Base-by-base conservation (phyloP, 2,888 invertebrate genomes). In the Nomada ruficornis region DNA sequence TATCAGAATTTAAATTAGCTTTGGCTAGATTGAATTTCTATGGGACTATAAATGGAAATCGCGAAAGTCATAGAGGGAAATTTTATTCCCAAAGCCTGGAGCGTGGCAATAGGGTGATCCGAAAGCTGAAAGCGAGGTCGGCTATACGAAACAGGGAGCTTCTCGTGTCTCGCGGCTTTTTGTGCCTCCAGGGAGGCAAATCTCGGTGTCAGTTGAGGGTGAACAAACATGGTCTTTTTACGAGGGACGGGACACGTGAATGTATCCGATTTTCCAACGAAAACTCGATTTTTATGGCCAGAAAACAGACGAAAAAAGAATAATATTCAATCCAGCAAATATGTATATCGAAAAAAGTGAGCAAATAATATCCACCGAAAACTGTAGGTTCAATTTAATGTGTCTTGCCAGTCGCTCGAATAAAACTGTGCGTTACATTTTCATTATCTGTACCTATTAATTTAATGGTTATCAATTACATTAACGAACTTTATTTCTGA, bases 171-270 rank as follows among this genome's bases (percentile, higher is more conserved):
- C 65, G 26, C 44, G 55, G 57, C 55, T n/a, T 47, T 73, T 65
- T 29, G 15, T 29, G n/a, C 15, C 57, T 26, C 65, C 1, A 18
- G 65, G 71, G 52, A 20, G 11, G 52, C 52, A 50, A 42, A 60
- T 73, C 64, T 26, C 26, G 59, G 42, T 59, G 54, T 52, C 74
- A 54, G 52, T 23, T 52, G 54, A 54, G 54, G 3, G 47, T 64
- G 64, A 80, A 74, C 67, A 55, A 52, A 44, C 26, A 44, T 23
- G 50, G 10, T 62, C 36, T 54, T 83, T 78, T 70, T 63, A 69
- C 64, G 73, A 70, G 71, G 26, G 44, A 36, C 29, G 26, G 29
- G 62, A 71, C 62, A 54, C 44, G 60, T 26, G 42, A 9, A 3
- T 36, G 10, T 18, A 23, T 9, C 42, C 76, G 63, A 71, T 76